These are phyloP conservation scores for Apis laboriosa DNA, from an alignment of 1,140 invertebrate species.

Conservation along the genomic window DNA sequence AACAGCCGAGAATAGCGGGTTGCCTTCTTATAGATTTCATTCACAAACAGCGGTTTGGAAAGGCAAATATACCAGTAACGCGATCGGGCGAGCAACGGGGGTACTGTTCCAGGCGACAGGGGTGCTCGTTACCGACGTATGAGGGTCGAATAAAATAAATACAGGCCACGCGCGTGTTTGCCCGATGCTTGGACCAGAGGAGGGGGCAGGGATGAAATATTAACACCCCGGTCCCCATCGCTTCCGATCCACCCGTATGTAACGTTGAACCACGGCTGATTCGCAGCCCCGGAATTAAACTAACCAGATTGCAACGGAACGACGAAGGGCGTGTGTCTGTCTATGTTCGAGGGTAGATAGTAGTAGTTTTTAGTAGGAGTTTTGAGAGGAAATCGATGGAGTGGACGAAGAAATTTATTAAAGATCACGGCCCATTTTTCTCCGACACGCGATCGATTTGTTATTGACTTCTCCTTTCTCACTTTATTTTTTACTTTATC, in stretches of 20 bases:
- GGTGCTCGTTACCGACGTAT: constrained; percentile 18
- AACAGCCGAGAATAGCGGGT: neutral
- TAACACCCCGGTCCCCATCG: constrained; percentile 67
- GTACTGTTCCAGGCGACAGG: constrained; percentile 18
- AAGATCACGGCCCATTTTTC: too few species aligned
- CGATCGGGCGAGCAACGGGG: neutral
- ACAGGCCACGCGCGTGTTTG: constrained; percentile 52
- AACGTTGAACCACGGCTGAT: constrained; percentile 39
- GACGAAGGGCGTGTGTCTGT: neutral
- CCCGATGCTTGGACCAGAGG: constrained; percentile 39
- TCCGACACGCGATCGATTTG: too few species aligned
- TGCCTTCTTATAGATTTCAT: constrained; percentile 18
- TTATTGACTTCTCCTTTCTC: too few species aligned
- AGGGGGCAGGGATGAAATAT: constrained; percentile 74
- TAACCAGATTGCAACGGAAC: constrained; percentile 2
- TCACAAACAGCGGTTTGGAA: constrained; percentile 9
- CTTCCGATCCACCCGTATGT: constrained; percentile 53
- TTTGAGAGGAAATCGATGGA: too few species aligned
- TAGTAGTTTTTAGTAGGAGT: too few species aligned
- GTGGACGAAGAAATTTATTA: too few species aligned
- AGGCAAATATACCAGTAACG: constrained; percentile 13
- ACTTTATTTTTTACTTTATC: too few species aligned
- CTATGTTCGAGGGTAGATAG: too few species aligned
- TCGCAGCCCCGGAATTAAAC: neutral
- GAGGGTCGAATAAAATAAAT: constrained; percentile 61